Evolutionary conservation across 2,113 vertebrate species (phyloP).

Genomic region (Aphyosemion australe): DNA sequence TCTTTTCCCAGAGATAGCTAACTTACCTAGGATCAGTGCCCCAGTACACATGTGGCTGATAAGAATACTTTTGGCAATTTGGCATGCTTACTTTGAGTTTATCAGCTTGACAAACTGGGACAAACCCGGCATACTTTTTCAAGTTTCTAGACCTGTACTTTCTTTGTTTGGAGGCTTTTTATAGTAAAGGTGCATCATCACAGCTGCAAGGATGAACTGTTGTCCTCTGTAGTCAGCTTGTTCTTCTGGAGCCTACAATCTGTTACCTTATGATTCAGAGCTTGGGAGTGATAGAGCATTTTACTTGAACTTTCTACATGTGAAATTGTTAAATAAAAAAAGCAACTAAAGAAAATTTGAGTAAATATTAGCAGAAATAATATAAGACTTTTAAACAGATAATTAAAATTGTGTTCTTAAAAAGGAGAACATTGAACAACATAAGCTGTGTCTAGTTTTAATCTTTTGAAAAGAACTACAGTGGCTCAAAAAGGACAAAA

Average conservation of each 20-base stretch:
- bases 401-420: too few species aligned
- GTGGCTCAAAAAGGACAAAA: too few species aligned
- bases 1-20: slow-evolving; percentile 41
- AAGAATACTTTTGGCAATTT: slow-evolving; percentile 53
- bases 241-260: not conserved
- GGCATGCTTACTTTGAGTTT: slow-evolving; percentile 46
- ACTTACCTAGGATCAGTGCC: slow-evolving; percentile 36
- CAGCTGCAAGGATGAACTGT: not conserved
- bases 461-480: too few species aligned
- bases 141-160: not conserved
- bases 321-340: too few species aligned
- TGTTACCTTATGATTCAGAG: not conserved
- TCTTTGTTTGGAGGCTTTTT: slow-evolving; percentile 2
- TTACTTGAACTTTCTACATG: too few species aligned
- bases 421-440: too few species aligned
- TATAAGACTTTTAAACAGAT: too few species aligned
- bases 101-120: slow-evolving; percentile 50
- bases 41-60: slow-evolving; percentile 30
- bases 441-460: too few species aligned
- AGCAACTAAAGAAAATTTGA: too few species aligned
- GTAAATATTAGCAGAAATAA: too few species aligned
- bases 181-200: not conserved
- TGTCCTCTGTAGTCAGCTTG: too few species aligned
- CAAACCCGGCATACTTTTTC: slow-evolving; percentile 33
- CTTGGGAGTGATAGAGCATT: not conserved